Percentiles rank a stretch among this genome's conserved stretches.
phyloP scores from a whole-genome alignment of 2,888 invertebrate genomes.

The Rhagonycha fulva region DNA sequence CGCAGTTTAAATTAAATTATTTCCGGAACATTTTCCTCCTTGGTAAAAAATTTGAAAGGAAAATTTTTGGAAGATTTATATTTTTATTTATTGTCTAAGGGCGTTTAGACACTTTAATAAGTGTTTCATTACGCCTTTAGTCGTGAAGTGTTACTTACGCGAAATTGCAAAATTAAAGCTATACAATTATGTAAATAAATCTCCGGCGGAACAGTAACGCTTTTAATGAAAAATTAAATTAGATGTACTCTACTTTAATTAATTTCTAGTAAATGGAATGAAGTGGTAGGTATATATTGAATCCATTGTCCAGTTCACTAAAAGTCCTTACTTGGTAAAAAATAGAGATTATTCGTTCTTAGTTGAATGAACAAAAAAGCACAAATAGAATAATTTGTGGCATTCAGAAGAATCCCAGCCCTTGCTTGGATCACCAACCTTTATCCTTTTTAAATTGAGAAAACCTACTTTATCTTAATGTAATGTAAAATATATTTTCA shows the following conservation, averaged over 20 bases:
- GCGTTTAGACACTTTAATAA: background rate
- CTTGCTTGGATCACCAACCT: background rate
- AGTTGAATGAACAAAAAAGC: constrained; percentile 1
- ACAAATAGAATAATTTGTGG: constrained; percentile 4
- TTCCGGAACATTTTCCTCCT: background rate
- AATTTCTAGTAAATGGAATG: background rate
- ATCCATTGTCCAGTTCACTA: background rate
- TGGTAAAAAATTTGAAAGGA: background rate
- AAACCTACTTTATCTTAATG: constrained; percentile 1
- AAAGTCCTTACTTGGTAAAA: background rate
- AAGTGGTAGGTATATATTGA: background rate
- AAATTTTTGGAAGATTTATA: background rate
- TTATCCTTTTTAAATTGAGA: constrained; percentile 3
- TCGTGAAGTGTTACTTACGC: background rate
- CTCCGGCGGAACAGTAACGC: background rate
- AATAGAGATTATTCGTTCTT: background rate
- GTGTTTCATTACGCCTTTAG: background rate
- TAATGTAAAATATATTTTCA: constrained; percentile 1
- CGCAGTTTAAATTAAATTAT: background rate
- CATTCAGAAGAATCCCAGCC: background rate
- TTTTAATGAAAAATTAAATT: background rate
- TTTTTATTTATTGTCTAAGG: background rate
- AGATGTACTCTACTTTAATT: background rate
- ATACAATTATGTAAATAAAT: background rate
- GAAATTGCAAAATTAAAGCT: background rate